These are phyloP conservation scores for Blastobasis lacticolella DNA, from an alignment of 2,888 invertebrate species.

Conservation along the genomic window DNA sequence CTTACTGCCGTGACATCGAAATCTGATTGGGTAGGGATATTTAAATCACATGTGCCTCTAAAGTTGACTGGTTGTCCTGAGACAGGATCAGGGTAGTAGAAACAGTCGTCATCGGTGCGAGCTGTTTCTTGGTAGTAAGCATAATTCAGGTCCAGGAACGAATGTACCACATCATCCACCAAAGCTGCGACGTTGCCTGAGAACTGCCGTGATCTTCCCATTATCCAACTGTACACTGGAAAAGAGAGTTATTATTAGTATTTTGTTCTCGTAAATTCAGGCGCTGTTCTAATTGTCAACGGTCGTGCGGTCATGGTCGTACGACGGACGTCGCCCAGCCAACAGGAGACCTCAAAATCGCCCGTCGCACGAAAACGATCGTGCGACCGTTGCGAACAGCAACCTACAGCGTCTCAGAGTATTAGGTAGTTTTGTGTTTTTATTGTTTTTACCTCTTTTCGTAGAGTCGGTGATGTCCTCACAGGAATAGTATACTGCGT, in stretches of 20 bases:
- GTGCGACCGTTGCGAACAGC: too few species aligned
- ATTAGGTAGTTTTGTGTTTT: too few species aligned
- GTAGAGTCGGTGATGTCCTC: slow-evolving; percentile 48
- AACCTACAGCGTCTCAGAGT: too few species aligned
- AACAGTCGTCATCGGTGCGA: slow-evolving; percentile 37
- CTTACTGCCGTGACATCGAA: slow-evolving; percentile 23
- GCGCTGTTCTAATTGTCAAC: too few species aligned
- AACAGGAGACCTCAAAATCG: too few species aligned
- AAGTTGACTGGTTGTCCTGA: slow-evolving; percentile 39
- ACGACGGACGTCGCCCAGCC: too few species aligned
- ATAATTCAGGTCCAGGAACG: slow-evolving; percentile 30
- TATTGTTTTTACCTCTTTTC: slow-evolving; percentile 52
- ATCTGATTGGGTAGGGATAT: slow-evolving; percentile 24
- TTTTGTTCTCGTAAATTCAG: too few species aligned
- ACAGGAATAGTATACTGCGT: slow-evolving; percentile 79
- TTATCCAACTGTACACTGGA: slow-evolving; percentile 58
- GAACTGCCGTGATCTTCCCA: slow-evolving; percentile 37
- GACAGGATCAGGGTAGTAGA: slow-evolving; percentile 45
- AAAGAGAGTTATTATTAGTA: neutral
- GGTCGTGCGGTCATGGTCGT: too few species aligned
- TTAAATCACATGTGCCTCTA: slow-evolving; percentile 42
- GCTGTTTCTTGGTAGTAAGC: slow-evolving; percentile 28
- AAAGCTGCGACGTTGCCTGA: slow-evolving; percentile 17
- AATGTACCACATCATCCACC: slow-evolving; percentile 30
- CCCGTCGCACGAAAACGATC: too few species aligned